Conservation (phyloP, 2,888 invertebrate genomes). For the Aleiodes leptofemur region DNA sequence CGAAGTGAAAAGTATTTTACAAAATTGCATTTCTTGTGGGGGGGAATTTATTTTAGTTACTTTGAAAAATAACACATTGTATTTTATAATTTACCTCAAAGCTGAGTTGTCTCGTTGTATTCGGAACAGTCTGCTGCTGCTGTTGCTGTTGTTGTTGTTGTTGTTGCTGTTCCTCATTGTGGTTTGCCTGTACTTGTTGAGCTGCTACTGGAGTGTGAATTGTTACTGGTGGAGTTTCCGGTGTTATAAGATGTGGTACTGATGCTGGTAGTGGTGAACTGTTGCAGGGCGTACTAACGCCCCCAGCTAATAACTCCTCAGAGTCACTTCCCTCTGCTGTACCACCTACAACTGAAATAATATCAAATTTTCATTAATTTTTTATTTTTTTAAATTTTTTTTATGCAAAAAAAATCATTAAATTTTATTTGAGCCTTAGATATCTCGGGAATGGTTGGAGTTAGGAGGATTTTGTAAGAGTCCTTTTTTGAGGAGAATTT, state of each 20-base stretch:
- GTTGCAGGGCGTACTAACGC: conserved; percentile 67
- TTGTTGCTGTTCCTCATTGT: conserved; percentile 65
- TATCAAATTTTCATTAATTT: conserved; percentile 17
- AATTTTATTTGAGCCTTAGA: background rate
- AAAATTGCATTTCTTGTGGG: conserved; percentile 8
- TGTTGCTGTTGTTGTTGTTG: conserved; percentile 60
- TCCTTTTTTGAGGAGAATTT: background rate
- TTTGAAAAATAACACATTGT: conserved; percentile 1
- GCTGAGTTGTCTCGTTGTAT: conserved; percentile 73
- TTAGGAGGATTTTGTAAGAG: background rate
- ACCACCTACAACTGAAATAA: conserved; percentile 68
- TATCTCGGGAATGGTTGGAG: background rate
- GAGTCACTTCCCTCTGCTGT: conserved; percentile 72
- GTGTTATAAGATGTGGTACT: conserved; percentile 60
- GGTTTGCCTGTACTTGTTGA: conserved; percentile 61
- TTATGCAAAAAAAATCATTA: background rate
- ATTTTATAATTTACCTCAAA: conserved; percentile 71
- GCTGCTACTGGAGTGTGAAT: conserved; percentile 60
- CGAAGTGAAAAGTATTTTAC: background rate
- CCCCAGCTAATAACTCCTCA: conserved; percentile 69
- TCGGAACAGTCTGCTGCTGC: conserved; percentile 52
- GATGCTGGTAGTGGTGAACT: conserved; percentile 65
- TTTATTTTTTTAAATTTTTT: conserved; percentile 24
- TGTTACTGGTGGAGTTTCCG: conserved; percentile 60
- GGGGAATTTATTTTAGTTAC: conserved; percentile 12